Evolutionary conservation across 2,888 invertebrate species (phyloP).

Genomic region (Julus scanicus): DNA sequence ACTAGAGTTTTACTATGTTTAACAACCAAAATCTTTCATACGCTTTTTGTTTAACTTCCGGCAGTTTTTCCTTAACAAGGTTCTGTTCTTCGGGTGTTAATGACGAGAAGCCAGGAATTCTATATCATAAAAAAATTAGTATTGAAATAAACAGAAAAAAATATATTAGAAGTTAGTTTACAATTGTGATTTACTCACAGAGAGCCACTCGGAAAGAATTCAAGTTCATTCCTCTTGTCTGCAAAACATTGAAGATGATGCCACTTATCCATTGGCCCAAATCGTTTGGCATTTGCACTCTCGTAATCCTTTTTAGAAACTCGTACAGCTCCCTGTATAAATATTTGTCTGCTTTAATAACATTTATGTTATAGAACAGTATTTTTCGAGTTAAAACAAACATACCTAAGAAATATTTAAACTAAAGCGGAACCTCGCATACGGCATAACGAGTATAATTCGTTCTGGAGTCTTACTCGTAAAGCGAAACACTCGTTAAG

Average conservation of each 20-base stretch:
- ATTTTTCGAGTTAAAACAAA: too few relatives aligned
- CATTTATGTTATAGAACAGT: too few relatives aligned
- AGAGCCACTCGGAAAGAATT: constrained; percentile 79
- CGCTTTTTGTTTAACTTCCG: constrained; percentile 69
- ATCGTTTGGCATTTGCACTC: constrained; percentile 80
- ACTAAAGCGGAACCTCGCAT: too few relatives aligned
- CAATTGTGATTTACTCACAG: constrained; percentile 62
- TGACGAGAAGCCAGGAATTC: constrained; percentile 79
- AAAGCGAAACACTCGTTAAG: too few relatives aligned
- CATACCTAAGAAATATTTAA: not conserved
- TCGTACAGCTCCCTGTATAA: constrained; percentile 74
- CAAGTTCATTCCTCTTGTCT: constrained; percentile 77
- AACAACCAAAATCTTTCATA: not conserved
- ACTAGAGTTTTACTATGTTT: not conserved
- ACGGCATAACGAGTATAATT: too few relatives aligned
- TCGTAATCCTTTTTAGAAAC: constrained; percentile 87
- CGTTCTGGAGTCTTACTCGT: too few relatives aligned
- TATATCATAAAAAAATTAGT: constrained; percentile 59
- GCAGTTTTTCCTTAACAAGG: constrained; percentile 73
- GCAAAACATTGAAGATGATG: constrained; percentile 92
- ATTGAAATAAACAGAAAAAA: not conserved
- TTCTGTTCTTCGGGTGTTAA: constrained; percentile 79
- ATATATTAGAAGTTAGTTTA: not conserved
- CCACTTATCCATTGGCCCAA: constrained; percentile 88
- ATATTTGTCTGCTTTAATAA: constrained; percentile 59